phyloP scores from a whole-genome alignment of 1,140 invertebrate genomes.

The Muscidifurax raptorellus region DNA sequence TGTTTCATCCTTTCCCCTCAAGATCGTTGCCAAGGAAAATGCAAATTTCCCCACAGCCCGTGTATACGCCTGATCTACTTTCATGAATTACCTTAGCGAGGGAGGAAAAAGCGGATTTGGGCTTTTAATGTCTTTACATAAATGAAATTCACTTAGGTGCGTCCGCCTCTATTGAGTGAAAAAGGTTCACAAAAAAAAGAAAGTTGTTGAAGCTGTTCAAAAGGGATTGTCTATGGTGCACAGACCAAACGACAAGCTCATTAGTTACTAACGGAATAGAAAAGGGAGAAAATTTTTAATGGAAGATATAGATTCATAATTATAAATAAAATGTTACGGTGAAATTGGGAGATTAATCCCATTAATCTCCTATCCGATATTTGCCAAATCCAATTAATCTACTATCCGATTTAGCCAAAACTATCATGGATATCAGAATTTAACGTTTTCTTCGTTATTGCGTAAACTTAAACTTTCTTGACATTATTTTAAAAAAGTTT shows the following conservation, averaged over 20 bases:
- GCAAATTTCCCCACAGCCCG: not conserved
- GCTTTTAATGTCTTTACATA: slow-evolving; percentile 46
- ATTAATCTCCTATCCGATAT: too few relatives aligned
- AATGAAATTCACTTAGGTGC: slow-evolving; percentile 40
- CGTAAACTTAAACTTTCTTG: too few relatives aligned
- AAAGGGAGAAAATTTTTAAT: not conserved
- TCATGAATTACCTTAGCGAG: slow-evolving; percentile 14
- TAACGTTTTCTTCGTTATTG: too few relatives aligned
- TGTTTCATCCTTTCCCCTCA: not conserved
- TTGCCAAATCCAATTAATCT: too few relatives aligned
- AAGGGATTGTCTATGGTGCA: slow-evolving; percentile 10
- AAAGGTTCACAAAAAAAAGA: not conserved
- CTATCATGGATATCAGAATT: too few relatives aligned
- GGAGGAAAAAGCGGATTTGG: slow-evolving; percentile 14
- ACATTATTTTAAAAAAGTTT: too few relatives aligned
- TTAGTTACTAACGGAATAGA: not conserved
- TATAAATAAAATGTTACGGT: not conserved
- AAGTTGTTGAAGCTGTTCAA: slow-evolving; percentile 13
- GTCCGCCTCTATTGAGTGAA: not conserved
- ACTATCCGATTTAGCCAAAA: too few relatives aligned
- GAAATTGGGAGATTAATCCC: not conserved
- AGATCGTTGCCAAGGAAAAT: slow-evolving; percentile 29
- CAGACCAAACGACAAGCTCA: not conserved
- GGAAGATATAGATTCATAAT: not conserved
- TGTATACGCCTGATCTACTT: not conserved